Base-by-base conservation (phyloP, 2,797 vertebrate genomes). In the Tympanoctomys barrerae region DNA sequence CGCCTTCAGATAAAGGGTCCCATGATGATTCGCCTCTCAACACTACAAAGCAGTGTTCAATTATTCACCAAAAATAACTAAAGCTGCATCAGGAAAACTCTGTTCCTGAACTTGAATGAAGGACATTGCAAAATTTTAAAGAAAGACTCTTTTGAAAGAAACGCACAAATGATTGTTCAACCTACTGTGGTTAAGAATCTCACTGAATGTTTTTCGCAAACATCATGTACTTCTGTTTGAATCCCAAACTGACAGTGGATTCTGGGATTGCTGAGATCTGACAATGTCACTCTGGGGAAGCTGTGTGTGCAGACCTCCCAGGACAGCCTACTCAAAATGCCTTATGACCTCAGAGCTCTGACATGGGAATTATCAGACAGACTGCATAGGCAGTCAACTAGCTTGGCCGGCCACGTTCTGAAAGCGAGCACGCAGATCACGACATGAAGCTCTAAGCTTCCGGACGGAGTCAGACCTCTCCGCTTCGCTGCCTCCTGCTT, bases 61-160 rank as follows among this genome's bases (percentile, higher is more conserved):
- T 75, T 83, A 92, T 82, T 95, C 62, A 87, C 42, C 33, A 61
- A 86, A 52, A 81, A 86, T 8, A 87, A 66, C 26, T 73, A 91
- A 91, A 91, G 46, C 11, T 94, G 14, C 10, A 80, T 18, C 81
- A 83, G 52, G 42, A 89, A 70, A 88, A 52, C 13, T 64, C 49
- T 77, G 24, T 54, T 4, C 49, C 81, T 87, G 8, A 85, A 93
- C 7, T 33, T 95, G 91, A 96, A 87, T 59, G 19, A 97, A 90
- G 18, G 46, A 10, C 8, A 88, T 36, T 95, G 36, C 80, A 49
- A 52, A 52, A 39, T 86, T 95, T 89, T 89, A 79, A 90, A 95
- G 66, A 97, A 95, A 93, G 82, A 90, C 70, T 81, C 42, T 61
- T 88, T 94, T 94, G 80, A 94, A 92, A 96, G 73, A 89, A 81